Percentiles rank a stretch among this genome's conserved stretches.
Evolutionary conservation across 2,113 vertebrate species (phyloP).

Genomic region (Tretioscincus oriximinensis): DNA sequence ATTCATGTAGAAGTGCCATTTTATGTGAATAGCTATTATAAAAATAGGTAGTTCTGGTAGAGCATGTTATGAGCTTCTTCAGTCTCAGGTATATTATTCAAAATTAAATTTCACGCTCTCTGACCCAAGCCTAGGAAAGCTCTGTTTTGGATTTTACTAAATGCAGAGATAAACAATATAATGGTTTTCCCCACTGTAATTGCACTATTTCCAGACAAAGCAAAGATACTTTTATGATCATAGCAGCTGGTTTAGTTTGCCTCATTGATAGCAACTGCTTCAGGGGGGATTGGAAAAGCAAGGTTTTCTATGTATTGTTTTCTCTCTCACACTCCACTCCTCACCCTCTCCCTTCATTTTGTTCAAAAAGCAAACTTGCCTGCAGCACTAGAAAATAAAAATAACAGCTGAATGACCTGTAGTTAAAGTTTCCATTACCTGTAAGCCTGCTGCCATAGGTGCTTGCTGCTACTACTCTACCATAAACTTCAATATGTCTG

Average conservation of each 20-base stretch:
- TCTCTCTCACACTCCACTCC: too few relatives aligned
- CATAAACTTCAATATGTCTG: background rate
- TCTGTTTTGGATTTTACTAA: slow-evolving; percentile 56
- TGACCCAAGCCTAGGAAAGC: slow-evolving; percentile 46
- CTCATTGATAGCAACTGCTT: background rate
- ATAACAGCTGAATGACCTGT: background rate
- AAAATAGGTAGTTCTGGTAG: slow-evolving; percentile 45
- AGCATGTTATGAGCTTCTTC: slow-evolving; percentile 36
- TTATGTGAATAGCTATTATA: slow-evolving; percentile 30
- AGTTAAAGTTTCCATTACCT: background rate
- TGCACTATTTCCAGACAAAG: background rate
- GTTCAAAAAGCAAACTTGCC: background rate
- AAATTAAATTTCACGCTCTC: slow-evolving; percentile 68
- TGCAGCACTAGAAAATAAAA: background rate
- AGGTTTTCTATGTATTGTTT: background rate
- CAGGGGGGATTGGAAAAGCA: background rate
- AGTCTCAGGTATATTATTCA: slow-evolving; percentile 56
- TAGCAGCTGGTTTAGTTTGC: background rate
- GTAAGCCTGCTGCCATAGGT: background rate
- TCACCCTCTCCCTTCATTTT: background rate
- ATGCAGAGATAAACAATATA: slow-evolving; percentile 39
- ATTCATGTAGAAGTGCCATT: slow-evolving; percentile 30
- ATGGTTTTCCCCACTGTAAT: slow-evolving; percentile 20
- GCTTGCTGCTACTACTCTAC: background rate
- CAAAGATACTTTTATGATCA: slow-evolving; percentile 24